Evolutionary conservation across 1,140 invertebrate species (phyloP).

Genomic region (Drosophila mayri): DNA sequence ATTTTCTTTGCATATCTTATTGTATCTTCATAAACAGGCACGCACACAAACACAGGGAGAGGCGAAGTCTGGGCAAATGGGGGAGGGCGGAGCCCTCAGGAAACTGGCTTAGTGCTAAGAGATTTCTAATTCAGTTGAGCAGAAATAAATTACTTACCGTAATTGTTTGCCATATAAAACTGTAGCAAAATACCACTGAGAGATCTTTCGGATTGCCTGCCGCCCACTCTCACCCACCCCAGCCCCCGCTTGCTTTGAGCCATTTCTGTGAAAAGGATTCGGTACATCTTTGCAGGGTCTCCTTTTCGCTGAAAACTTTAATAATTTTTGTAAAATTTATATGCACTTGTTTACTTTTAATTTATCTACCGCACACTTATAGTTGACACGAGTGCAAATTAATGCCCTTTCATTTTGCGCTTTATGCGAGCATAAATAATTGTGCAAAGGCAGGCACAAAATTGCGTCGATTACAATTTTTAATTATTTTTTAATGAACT

Average conservation of each 20-base stretch:
- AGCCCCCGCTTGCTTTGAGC: conserved; percentile 17
- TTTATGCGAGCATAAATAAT: conserved; percentile 78
- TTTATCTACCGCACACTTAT: conserved; percentile 77
- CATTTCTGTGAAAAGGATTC: conserved; percentile 49
- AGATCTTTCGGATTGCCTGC: conserved; percentile 26
- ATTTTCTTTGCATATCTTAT: conserved; percentile 82
- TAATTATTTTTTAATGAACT: conserved; percentile 83
- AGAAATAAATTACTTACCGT: conserved; percentile 83
- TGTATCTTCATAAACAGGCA: conserved; percentile 81
- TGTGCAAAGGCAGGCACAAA: conserved; percentile 77
- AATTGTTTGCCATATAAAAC: conserved; percentile 82
- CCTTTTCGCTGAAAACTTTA: conserved; percentile 12
- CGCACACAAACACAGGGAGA: conserved; percentile 29
- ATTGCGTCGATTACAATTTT: conserved; percentile 77
- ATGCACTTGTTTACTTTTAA: conserved; percentile 75
- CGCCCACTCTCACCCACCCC: neutral
- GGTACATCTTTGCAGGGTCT: neutral
- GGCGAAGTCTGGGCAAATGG: conserved; percentile 4
- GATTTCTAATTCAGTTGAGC: conserved; percentile 83
- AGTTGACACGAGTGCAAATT: conserved; percentile 76
- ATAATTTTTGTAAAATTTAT: conserved; percentile 63
- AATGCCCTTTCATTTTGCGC: conserved; percentile 79
- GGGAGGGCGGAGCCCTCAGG: conserved; percentile 10
- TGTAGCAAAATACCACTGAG: conserved; percentile 67
- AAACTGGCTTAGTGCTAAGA: conserved; percentile 81